Conservation (phyloP, 30 jellyfish, hydroid and myxozoan genomes). For the Mastigias papua region DNA sequence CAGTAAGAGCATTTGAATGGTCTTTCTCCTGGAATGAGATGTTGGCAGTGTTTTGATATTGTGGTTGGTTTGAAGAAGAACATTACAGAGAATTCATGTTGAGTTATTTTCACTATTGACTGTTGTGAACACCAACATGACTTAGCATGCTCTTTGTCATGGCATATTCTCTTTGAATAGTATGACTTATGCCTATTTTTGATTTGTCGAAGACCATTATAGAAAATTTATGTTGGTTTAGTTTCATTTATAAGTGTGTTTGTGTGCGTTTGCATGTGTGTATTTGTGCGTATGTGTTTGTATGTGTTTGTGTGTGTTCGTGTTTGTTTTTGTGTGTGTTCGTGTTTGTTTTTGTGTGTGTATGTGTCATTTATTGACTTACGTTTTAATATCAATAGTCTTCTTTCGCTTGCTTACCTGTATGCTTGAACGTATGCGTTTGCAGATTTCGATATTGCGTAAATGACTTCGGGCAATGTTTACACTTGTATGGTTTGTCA, state of each 20-base stretch:
- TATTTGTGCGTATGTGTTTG: too few relatives aligned
- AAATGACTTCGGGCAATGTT: constrained; percentile 89
- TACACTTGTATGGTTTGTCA: constrained; percentile 95
- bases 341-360: too few relatives aligned
- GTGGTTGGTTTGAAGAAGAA: not conserved
- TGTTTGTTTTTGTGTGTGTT: too few relatives aligned
- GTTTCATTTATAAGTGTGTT: too few relatives aligned
- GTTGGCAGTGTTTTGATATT: not conserved
- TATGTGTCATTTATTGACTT: too few relatives aligned
- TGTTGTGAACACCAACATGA: not conserved
- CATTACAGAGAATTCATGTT: not conserved
- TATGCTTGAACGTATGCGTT: constrained; percentile 90
- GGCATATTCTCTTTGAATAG: too few relatives aligned
- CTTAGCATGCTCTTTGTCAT: not conserved
- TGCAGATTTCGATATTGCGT: constrained; percentile 95
- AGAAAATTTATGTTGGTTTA: too few relatives aligned
- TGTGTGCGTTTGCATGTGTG: too few relatives aligned
- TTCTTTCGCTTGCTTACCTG: constrained; percentile 88
- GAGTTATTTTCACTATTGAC: not conserved
- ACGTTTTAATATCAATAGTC: too few relatives aligned
- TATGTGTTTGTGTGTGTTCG: too few relatives aligned
- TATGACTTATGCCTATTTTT: too few relatives aligned
- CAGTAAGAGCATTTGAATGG: constrained; percentile 90
- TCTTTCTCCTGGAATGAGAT: constrained; percentile 74
- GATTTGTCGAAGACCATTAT: too few relatives aligned